Base-by-base conservation (phyloP, 2,888 invertebrate genomes). In the Chrysolina oricalcia region DNA sequence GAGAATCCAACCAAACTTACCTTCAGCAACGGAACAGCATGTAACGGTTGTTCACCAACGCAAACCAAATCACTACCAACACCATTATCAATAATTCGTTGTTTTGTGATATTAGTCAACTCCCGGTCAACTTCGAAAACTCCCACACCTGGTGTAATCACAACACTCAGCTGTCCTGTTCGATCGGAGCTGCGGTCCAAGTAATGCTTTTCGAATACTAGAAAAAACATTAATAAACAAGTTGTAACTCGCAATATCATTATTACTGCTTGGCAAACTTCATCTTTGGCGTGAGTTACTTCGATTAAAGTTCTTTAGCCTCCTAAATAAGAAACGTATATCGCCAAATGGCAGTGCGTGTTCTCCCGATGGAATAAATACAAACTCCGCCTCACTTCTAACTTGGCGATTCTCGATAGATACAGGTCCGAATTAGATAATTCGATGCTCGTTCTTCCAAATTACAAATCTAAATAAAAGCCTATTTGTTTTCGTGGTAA, bases 61-160 rank as follows among this genome's bases (percentile, higher is more conserved):
- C 98, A 99, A 8, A 99, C 98, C 80, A 99, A 91, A 89, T 99
- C 98, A 87, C 97, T 97, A 19, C 98, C 98, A 15, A 98, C 97
- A 70, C 99, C 99, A 87, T 98, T 98, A 88, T 99, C 99, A 81
- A 99, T 99, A 81, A 99, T 97, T 78, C 99, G 91, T 89, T 99
- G 99, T 89, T 99, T 99, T 0, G 99, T 99, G 27, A 99, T 97
- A 87, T 98, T 98, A 0, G 98, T 98, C 27, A 99, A 90, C 88
- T 98, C 98, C 76, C 98, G 91, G 88, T 99, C 98, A 1, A 99
- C 99, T 89, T 99, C 98, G 89, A 99, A 99, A 0, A 99, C 98
- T 0, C 99, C 99, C 8, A 98, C 97, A 0, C 99, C 99, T 0
- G 99, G 99, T 1, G 99, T 99, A 72, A 99, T 96, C 0, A 99